phyloP scores from a whole-genome alignment of 2,113 vertebrate species.

The Paramormyrops kingsleyae region DNA sequence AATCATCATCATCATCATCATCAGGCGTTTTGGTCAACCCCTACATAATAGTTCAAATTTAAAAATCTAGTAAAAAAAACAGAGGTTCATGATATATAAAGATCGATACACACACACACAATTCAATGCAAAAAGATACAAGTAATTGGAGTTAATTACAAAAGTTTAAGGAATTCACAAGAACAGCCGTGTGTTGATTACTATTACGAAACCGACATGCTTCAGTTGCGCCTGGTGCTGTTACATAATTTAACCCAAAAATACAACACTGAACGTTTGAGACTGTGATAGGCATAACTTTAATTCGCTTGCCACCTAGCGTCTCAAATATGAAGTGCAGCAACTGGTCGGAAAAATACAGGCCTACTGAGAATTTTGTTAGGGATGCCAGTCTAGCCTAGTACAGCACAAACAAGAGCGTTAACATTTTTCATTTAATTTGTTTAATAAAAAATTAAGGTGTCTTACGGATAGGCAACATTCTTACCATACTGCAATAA shows the following conservation, averaged over 20 bases:
- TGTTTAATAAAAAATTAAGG: slow-evolving; percentile 36
- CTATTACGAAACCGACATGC: not conserved
- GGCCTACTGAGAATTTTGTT: not conserved
- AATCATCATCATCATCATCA: too few relatives aligned
- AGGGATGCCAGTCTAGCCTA: not conserved
- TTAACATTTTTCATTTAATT: not conserved
- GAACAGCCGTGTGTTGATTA: not conserved
- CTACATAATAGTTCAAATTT: not conserved
- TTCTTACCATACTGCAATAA: slow-evolving; percentile 36
- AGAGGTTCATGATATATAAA: not conserved
- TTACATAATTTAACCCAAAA: not conserved
- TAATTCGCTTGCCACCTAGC: not conserved
- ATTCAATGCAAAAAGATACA: not conserved
- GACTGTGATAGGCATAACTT: not conserved
- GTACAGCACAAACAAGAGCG: not conserved
- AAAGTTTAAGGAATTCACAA: not conserved
- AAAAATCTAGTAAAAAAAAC: not conserved
- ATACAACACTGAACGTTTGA: not conserved
- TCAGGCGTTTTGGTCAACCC: not conserved
- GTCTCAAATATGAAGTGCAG: not conserved
- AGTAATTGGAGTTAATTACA: not conserved
- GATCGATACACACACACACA: not conserved
- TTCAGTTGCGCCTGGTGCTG: not conserved
- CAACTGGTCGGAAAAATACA: not conserved
- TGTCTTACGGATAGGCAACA: slow-evolving; percentile 29